phyloP scores from a whole-genome alignment of 2,888 invertebrate genomes.

The Nowickia ferox region DNA sequence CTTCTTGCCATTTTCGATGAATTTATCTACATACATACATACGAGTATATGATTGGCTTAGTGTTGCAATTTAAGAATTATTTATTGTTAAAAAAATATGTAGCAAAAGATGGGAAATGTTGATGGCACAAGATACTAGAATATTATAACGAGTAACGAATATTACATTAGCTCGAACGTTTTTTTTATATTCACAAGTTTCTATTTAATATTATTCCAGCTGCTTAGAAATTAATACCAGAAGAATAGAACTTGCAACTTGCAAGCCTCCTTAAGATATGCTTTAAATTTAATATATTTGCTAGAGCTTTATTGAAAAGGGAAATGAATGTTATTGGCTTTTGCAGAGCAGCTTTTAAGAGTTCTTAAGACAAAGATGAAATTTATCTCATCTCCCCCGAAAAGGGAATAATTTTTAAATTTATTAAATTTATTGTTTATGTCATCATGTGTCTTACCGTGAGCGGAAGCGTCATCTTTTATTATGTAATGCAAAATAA shows the following conservation, averaged over 20 bases:
- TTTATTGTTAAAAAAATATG: constrained; percentile 19
- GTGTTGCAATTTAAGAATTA: constrained; percentile 51
- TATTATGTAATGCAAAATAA: no score
- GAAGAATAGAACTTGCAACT: no score
- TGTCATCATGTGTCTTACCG: no score
- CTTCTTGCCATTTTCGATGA: background rate
- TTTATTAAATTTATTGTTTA: no score
- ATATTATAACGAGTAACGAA: constrained; percentile 20
- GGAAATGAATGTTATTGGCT: background rate
- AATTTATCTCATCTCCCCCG: no score
- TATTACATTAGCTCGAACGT: constrained; percentile 27
- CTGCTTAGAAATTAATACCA: no score
- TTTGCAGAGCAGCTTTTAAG: background rate
- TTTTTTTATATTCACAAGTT: background rate
- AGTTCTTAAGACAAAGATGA: no score
- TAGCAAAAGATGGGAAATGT: background rate
- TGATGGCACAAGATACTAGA: background rate
- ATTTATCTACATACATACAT: constrained; percentile 10
- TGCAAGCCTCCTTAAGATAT: constrained; percentile 25
- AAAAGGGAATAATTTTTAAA: no score
- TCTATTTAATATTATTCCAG: no score
- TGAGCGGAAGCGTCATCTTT: no score
- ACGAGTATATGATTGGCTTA: constrained; percentile 49
- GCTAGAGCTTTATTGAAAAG: background rate
- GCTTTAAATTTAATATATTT: constrained; percentile 28